Evolutionary conservation across 2,888 invertebrate species (phyloP).

Genomic region (Tinea pellionella): DNA sequence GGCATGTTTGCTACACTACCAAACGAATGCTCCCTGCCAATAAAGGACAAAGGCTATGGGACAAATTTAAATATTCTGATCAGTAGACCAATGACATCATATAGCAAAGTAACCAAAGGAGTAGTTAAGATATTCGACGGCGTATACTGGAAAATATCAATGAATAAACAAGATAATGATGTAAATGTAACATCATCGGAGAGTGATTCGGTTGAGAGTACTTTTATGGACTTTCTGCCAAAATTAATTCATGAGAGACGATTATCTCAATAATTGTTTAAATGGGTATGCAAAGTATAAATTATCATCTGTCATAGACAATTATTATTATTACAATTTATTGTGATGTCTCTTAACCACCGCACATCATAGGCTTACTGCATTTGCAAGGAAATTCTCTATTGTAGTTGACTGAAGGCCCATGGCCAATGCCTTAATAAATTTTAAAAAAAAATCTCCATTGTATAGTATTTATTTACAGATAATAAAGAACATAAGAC

Average conservation of each 20-base stretch:
- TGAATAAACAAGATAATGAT: constrained; percentile 17
- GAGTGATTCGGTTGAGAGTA: constrained; percentile 3
- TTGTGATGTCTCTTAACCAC: background rate
- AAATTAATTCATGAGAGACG: constrained; percentile 10
- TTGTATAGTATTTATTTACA: background rate
- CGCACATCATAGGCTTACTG: background rate
- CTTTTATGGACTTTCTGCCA: constrained; percentile 6
- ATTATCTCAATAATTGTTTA: background rate
- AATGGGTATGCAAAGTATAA: background rate
- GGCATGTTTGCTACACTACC: constrained; percentile 38
- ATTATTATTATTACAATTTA: background rate
- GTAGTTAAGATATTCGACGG: constrained; percentile 22
- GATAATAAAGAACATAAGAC: no score
- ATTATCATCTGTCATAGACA: background rate
- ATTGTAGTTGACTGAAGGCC: no score
- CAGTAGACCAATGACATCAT: constrained; percentile 3
- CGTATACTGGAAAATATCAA: constrained; percentile 21
- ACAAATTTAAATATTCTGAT: constrained; percentile 1
- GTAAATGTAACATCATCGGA: constrained; percentile 8
- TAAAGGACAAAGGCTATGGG: constrained; percentile 28
- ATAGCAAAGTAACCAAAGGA: constrained; percentile 17
- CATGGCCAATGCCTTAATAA: no score
- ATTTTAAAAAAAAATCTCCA: background rate
- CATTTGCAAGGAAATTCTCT: background rate
- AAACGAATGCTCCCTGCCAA: constrained; percentile 37